A percentile compares a stretch with the other conserved stretches of the same genome.
These are phyloP conservation scores for Lagorchestes hirsutus DNA, from an alignment of 2,797 vertebrate genomes.

Conservation along the genomic window DNA sequence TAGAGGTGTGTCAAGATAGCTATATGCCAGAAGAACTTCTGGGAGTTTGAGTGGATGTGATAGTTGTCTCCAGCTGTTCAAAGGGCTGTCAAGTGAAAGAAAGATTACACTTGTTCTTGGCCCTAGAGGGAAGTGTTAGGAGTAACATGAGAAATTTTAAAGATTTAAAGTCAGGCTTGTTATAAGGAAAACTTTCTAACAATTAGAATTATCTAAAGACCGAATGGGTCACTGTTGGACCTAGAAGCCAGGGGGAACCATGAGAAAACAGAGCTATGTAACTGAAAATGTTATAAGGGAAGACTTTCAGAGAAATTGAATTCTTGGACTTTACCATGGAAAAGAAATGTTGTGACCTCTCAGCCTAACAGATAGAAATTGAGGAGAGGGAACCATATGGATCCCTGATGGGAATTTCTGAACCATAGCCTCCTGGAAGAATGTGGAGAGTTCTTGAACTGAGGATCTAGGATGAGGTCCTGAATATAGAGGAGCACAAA, in stretches of 20 bases:
- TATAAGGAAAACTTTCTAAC: background rate
- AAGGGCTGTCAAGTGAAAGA: background rate
- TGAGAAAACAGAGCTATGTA: background rate
- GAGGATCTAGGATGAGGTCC: too few species aligned
- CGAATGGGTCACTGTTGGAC: background rate
- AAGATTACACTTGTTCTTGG: background rate
- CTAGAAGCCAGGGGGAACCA: background rate
- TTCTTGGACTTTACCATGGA: background rate
- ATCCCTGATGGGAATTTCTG: background rate
- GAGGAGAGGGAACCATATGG: background rate
- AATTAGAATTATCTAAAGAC: background rate
- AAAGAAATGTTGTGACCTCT: background rate
- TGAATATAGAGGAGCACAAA: too few species aligned
- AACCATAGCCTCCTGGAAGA: background rate
- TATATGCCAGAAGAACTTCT: background rate
- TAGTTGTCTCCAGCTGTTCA: background rate
- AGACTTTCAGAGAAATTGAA: background rate
- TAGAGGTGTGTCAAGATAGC: background rate
- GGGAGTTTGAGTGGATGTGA: background rate
- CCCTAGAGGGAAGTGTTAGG: background rate
- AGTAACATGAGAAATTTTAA: background rate
- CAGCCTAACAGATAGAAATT: background rate
- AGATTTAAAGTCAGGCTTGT: background rate
- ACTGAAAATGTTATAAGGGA: background rate
- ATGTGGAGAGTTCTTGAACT: background rate